Evolutionary conservation across 2,113 vertebrate species (phyloP), one percentile per base, ranked within the genome.

Genomic region (Eonycteris spelaea): DNA sequence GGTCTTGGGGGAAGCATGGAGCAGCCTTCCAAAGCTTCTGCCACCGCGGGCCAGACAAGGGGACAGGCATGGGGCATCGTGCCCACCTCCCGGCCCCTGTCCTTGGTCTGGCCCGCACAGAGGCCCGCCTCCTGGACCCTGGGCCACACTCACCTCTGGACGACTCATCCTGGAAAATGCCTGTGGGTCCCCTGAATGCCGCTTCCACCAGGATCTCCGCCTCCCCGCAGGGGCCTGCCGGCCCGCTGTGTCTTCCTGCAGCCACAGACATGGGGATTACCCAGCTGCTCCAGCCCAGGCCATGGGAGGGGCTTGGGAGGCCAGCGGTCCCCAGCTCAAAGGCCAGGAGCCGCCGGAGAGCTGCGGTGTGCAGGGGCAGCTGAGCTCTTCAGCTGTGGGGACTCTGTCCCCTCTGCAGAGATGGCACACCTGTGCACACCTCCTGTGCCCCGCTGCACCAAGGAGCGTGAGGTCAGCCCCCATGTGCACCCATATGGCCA

Each of bases 141-240:
- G 2, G 21, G 30, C 84, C 48, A 35, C 14, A 97, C 99, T 97
- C 79, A 99, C 99, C 99, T 99, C 99, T 57, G 98, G 97, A 84
- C 98, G 98, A 91, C 98, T 99, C 99, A 99, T 99, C 97, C 98
- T 99, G 97, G 98, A 97, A 83, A 98, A 97, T 0, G 98, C 98
- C 70, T 94, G 97, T 8, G 98, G 98, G 65, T 99, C 99, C 26
- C 95, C 94, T 0, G 97, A 97, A 1, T 86, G 93, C 21, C 97
- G 35, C 65, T 95, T 97, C 97, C 97, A 97, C 97, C 97, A 97
- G 75, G 97, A 97, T 63, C 98, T 98, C 92, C 98, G 97, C 91
- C 97, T 98, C 67, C 97, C 97, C 0, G 97, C 89, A 85, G 98
- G 83, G 85, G 63, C 53, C 28, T 77, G 97, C 97, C 97, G 92